A percentile compares a stretch with the other conserved stretches of the same genome.
phyloP scores from a whole-genome alignment of 2,797 vertebrate genomes.

The Takifugu rubripes region DNA sequence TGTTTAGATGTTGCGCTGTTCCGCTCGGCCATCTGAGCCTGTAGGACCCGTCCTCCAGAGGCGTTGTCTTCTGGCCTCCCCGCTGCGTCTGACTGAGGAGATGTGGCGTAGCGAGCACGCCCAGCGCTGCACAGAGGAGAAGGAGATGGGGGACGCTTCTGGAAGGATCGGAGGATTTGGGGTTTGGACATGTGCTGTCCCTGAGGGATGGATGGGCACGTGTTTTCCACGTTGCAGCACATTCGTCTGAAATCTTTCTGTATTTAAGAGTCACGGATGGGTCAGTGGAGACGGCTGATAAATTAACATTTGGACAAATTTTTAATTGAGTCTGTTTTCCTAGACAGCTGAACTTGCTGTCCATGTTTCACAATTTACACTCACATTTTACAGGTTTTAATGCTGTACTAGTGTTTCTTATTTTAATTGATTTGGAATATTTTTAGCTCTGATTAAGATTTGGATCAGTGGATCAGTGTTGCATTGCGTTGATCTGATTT shows the following conservation, averaged over 20 bases:
- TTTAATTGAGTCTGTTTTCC: constrained; percentile 26
- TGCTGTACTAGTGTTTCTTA: neutral
- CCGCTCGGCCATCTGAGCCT: constrained; percentile 47
- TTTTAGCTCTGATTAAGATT: too few species aligned
- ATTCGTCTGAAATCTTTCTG: constrained; percentile 37
- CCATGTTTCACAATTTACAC: constrained; percentile 6
- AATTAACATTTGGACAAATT: constrained; percentile 23
- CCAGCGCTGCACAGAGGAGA: constrained; percentile 40
- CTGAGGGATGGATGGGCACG: constrained; percentile 56
- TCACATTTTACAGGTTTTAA: neutral
- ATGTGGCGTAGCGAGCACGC: constrained; percentile 54
- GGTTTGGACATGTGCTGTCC: constrained; percentile 64
- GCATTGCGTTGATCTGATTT: too few species aligned
- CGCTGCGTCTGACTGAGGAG: constrained; percentile 56
- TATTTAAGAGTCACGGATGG: constrained; percentile 46
- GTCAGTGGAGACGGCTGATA: constrained; percentile 20
- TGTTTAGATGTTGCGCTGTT: constrained; percentile 12
- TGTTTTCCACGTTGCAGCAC: constrained; percentile 43
- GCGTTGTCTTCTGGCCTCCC: constrained; percentile 44
- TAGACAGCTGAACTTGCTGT: constrained; percentile 25
- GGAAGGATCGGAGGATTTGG: constrained; percentile 56
- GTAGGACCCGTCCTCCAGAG: constrained; percentile 40
- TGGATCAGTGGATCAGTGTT: too few species aligned
- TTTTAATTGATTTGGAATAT: neutral
- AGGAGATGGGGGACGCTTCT: constrained; percentile 55